Percentiles rank a stretch among this genome's conserved stretches.
Conservation (phyloP, 2,888 invertebrate genomes). For the Pocota personata region DNA sequence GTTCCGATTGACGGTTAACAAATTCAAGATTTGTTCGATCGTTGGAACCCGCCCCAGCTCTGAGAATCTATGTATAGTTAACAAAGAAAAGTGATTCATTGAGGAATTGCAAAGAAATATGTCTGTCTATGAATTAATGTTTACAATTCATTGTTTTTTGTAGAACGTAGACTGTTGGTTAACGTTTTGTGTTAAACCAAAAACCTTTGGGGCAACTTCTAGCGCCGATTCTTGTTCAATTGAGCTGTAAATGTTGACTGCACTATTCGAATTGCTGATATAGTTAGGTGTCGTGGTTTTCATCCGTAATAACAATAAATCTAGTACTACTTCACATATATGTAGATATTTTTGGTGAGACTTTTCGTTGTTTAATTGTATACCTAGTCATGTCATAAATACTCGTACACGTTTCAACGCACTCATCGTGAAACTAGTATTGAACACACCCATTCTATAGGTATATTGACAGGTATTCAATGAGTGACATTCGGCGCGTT, state of each 20-base stretch:
- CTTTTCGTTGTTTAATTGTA: too few species aligned
- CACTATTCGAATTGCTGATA: neutral
- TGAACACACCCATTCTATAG: too few species aligned
- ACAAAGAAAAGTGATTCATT: conserved; percentile 4
- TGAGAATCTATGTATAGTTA: neutral
- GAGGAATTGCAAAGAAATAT: neutral
- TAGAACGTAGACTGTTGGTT: neutral
- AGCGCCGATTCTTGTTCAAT: neutral
- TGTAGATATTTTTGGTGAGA: too few species aligned
- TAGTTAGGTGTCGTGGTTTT: too few species aligned
- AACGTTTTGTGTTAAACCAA: neutral
- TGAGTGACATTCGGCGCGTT: too few species aligned
- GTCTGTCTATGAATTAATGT: conserved; percentile 8
- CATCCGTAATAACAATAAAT: too few species aligned
- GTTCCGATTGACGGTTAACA: conserved; percentile 52
- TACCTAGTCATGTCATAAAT: too few species aligned
- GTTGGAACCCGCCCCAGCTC: conserved; percentile 24
- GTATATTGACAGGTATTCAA: too few species aligned
- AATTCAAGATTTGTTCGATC: conserved; percentile 45
- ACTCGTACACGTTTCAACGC: too few species aligned
- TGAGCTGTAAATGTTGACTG: neutral
- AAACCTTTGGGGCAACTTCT: neutral
- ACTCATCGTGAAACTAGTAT: too few species aligned
- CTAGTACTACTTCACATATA: too few species aligned
- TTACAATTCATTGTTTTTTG: neutral